Base-by-base conservation (phyloP, 2,113 vertebrate species). In the Ramphastos sulfuratus region DNA sequence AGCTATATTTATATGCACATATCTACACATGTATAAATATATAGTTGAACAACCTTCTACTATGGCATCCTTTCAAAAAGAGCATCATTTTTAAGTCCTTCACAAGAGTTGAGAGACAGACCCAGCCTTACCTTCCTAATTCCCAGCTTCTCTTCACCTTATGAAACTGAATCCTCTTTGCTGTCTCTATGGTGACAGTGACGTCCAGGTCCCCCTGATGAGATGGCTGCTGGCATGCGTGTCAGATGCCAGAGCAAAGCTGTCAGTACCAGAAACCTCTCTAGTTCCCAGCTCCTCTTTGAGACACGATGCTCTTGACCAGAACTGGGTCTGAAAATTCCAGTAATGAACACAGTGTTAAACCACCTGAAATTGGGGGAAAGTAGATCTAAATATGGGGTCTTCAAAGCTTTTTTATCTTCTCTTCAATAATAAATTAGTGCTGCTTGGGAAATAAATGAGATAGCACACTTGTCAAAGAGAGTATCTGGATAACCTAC, bases 151-250 rank as follows among this genome's bases (percentile, higher is more conserved):
- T 54, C 73, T 92, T 95, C 92, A 94, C 79, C 92, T 96, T 96
- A 93, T 82, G 97, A 97, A 98, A 98, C 78, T 5, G 1, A 97
- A 97, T 95, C 95, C 92, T 76, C 8, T 1, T 72, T 83, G 74
- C 73, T 76, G 96, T 98, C 97, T 97, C 98, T 96, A 97, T 97
- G 95, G 97, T 52, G 95, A 98, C 92, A 82, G 75, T 93, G 92
- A 96, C 92, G 78, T 94, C 71, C 94, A 33, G 12, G 4, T 94
- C 71, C 54, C 84, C 63, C 48, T 20, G 3, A 59, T 33, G 71
- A 81, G 74, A 84, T 6, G 39, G 70, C 64, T 92, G 78, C 92
- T 87, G 72, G 75, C 73, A 71, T 0, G 1, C 27, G 19, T 58
- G 13, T 66, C 80, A 94, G 66, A 44, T 90, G 79, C 52, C 60